Conservation (phyloP, 2,797 vertebrate genomes). For the Sebastes taczanowskii region DNA sequence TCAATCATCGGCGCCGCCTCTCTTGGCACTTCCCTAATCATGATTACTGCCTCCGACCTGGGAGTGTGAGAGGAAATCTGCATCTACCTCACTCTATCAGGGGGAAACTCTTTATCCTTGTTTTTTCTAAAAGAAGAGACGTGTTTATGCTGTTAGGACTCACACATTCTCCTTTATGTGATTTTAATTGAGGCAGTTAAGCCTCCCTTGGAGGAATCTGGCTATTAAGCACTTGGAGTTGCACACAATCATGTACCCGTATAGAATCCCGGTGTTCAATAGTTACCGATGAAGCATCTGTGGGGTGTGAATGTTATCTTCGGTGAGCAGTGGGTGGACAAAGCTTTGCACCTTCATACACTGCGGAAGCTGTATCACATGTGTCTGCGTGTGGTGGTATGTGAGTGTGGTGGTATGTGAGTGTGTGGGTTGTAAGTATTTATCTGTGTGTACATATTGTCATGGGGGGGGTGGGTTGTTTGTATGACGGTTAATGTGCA, state of each 20-base stretch:
- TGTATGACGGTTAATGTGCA: background rate
- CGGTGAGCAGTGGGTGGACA: slow-evolving; percentile 48
- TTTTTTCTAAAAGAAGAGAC: slow-evolving; percentile 62
- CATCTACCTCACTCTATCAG: slow-evolving; percentile 39
- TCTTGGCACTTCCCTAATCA: slow-evolving; percentile 42
- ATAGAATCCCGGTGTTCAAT: slow-evolving; percentile 29
- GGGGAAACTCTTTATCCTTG: slow-evolving; percentile 57
- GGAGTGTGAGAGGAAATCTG: slow-evolving; percentile 45
- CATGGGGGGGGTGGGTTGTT: background rate
- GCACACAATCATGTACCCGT: slow-evolving; percentile 38
- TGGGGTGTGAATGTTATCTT: slow-evolving; percentile 71
- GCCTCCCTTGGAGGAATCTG: slow-evolving; percentile 53
- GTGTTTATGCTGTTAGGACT: slow-evolving; percentile 51
- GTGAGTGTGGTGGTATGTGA: background rate
- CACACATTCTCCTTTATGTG: slow-evolving; percentile 56
- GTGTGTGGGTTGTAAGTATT: background rate
- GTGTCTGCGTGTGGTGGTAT: background rate
- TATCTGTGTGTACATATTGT: slow-evolving; percentile 8
- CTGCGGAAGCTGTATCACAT: slow-evolving; percentile 23
- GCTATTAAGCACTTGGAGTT: slow-evolving; percentile 50
- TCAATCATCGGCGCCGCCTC: slow-evolving; percentile 49
- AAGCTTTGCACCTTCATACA: slow-evolving; percentile 34
- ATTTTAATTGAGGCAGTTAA: slow-evolving; percentile 74
- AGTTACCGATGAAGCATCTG: slow-evolving; percentile 23
- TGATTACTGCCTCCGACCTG: slow-evolving; percentile 37